Evolutionary conservation across 2,797 vertebrate species (phyloP), one percentile per base, ranked within the genome.

Genomic region (Eurystomus glaucurus): DNA sequence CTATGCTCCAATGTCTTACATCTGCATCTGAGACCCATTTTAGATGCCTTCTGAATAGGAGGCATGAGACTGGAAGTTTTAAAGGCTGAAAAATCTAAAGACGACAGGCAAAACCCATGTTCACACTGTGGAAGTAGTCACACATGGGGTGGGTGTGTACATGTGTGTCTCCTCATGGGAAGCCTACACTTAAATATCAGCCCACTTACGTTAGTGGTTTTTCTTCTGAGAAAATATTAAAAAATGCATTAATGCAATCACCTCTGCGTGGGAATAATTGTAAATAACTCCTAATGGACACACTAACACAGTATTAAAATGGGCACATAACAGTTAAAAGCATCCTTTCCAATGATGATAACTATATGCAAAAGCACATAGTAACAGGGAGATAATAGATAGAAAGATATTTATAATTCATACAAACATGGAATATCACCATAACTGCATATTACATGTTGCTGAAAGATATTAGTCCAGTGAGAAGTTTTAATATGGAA

Each of bases 361-460:
- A 33, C 7, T 70, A 46, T 39, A 88, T 70, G 26, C 23, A 77
- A 84, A 95, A 91, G 21, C 21, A 62, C 26, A 88, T 10, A 85
- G 55, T 85, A 39, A 48, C n/a, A 52, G 5, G 12, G 9, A 68
- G 6, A 28, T 41, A 88, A 77, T n/a, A 54, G 25, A 76, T 39
- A 54, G 23, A 11, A 70, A 74, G 39, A 75, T 37, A 80, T 86
- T 84, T 81, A 80, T 84, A 39, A 78, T 81, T 94, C 61, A 68
- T 64, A 55, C 61, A 52, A 83, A 85, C 65, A 93, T 64, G 37
- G 31, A 88, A 81, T 86, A 58, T 55, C 26, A 86, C 21, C 77
- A 31, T 70, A 93, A 80, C 70, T 93, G 35, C 22, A 28, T 55
- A 77, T 74, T 75, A 60, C 55, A 33, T 4, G 4, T 68, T 68